A percentile compares a stretch with the other conserved stretches of the same genome.
Conservation (phyloP, 2,888 invertebrate genomes). For the Byasa hedistus region DNA sequence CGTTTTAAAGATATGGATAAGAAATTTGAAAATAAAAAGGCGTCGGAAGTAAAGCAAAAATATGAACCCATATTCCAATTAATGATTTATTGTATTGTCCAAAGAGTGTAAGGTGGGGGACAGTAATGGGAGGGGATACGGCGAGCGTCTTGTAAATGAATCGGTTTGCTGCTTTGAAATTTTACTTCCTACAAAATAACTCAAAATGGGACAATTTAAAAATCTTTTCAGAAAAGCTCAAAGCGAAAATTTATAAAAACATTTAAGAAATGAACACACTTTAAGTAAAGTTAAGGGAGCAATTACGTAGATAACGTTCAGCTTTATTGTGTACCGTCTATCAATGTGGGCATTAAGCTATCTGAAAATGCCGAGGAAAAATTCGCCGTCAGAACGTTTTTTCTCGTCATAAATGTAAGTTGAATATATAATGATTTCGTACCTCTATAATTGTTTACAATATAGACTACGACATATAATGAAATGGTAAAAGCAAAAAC, state of each 20-base stretch:
- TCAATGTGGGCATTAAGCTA: slow-evolving; percentile 24
- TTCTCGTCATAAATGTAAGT: not conserved
- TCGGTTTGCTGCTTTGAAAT: not conserved
- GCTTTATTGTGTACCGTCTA: slow-evolving; percentile 24
- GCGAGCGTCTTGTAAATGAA: too few species aligned
- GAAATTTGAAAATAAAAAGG: too few species aligned
- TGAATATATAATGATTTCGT: not conserved
- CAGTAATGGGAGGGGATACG: too few species aligned
- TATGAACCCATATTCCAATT: too few species aligned
- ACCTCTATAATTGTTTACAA: not conserved
- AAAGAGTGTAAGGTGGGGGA: too few species aligned
- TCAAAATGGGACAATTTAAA: not conserved
- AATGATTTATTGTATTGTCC: too few species aligned
- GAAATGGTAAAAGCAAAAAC: not conserved
- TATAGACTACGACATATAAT: not conserved
- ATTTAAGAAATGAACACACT: slow-evolving; percentile 6
- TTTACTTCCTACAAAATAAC: not conserved
- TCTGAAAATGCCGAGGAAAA: slow-evolving; percentile 14
- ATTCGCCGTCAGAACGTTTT: not conserved
- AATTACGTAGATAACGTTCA: slow-evolving; percentile 27
- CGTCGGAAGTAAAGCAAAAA: too few species aligned
- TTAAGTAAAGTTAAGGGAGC: slow-evolving; percentile 23
- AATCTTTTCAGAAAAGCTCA: not conserved
- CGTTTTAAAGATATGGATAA: too few species aligned
- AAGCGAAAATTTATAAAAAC: not conserved